Evolutionary conservation across 2,888 invertebrate genomes (phyloP).

Genomic region (Tortrix viridana): DNA sequence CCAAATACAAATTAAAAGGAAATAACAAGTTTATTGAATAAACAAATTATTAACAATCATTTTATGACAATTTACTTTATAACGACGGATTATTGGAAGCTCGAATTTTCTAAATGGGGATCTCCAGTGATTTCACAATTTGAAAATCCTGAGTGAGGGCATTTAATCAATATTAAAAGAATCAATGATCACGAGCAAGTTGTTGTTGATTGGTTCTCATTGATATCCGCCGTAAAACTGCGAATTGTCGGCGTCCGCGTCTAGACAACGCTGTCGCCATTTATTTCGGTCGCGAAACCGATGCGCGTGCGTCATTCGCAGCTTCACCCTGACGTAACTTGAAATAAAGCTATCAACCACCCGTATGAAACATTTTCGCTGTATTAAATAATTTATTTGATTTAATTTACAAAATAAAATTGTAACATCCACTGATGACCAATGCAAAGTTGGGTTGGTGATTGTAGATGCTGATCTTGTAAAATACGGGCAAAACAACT

Average conservation of each 20-base stretch:
- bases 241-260: slow-evolving; percentile 43
- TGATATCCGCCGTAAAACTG: slow-evolving; percentile 27
- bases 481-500: too few relatives aligned
- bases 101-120: background rate
- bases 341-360: slow-evolving; percentile 50
- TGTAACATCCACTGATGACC: too few relatives aligned
- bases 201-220: slow-evolving; percentile 18
- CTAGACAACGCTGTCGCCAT: slow-evolving; percentile 61
- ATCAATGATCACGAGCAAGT: slow-evolving; percentile 1
- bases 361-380: slow-evolving; percentile 1
- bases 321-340: slow-evolving; percentile 58
- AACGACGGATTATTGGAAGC: background rate
- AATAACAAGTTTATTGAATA: slow-evolving; percentile 16
- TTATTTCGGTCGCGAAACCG: slow-evolving; percentile 61
- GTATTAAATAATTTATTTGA: background rate
- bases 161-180: too few relatives aligned
- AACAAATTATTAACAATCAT: background rate
- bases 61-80: background rate
- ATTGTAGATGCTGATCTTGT: too few relatives aligned
- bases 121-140: too few relatives aligned
- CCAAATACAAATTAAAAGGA: slow-evolving; percentile 13
- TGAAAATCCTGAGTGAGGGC: too few relatives aligned
- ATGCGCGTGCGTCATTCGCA: slow-evolving; percentile 64
- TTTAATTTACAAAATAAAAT: background rate
- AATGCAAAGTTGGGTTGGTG: too few relatives aligned